Conservation (phyloP, 2,888 invertebrate genomes). For the Sphecodes monilicornis region DNA sequence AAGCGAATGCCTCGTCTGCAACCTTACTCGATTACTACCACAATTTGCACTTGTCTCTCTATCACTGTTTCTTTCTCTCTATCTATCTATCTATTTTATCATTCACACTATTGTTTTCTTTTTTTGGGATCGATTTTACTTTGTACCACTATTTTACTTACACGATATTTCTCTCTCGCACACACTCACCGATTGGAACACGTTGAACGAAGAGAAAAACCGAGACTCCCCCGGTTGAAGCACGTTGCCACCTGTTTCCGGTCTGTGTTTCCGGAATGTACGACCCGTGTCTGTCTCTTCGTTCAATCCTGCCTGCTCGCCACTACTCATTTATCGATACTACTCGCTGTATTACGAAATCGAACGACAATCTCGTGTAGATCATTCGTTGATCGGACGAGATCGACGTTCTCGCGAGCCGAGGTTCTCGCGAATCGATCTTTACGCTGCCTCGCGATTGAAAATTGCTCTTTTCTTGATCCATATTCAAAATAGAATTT, state of each 20-base stretch:
- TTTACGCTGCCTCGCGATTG: neutral
- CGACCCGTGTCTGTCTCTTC: conserved; percentile 37
- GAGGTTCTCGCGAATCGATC: conserved; percentile 29
- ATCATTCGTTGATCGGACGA: conserved; percentile 16
- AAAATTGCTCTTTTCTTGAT: neutral
- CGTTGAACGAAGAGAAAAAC: conserved; percentile 57
- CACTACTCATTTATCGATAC: conserved; percentile 40
- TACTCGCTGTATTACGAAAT: conserved; percentile 28
- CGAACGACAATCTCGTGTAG: conserved; percentile 19
- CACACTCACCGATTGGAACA: conserved; percentile 51
- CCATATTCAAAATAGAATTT: too few species aligned
- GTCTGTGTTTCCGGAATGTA: neutral
- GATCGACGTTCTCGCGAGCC: conserved; percentile 26
- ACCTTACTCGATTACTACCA: conserved; percentile 76
- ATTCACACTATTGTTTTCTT: neutral
- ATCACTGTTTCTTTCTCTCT: conserved; percentile 50
- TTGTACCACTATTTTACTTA: conserved; percentile 28
- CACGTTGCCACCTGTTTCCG: neutral
- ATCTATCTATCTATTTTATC: neutral
- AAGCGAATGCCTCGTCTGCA: conserved; percentile 78
- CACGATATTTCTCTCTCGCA: conserved; percentile 49
- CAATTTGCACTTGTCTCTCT: conserved; percentile 70
- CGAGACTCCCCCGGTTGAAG: neutral
- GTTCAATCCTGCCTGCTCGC: conserved; percentile 65
- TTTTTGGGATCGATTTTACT: neutral